These are phyloP conservation scores for Formicarius rufipectus DNA, from an alignment of 2,113 vertebrate species.

Conservation along the genomic window DNA sequence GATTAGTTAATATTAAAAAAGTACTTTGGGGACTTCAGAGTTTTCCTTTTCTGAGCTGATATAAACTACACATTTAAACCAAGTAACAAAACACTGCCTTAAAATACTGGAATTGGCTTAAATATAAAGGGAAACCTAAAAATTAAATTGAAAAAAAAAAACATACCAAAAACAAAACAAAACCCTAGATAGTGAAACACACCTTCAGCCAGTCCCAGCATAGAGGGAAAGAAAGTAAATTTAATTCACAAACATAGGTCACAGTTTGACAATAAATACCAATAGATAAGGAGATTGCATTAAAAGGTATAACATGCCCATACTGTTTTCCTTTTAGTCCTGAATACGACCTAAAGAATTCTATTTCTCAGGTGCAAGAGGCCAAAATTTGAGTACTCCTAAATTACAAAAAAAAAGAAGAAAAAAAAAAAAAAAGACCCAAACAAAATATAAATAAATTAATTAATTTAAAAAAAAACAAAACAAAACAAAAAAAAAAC, in stretches of 20 bases:
- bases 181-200: not conserved
- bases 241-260: not conserved
- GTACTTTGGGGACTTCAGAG: not conserved
- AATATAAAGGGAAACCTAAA: not conserved
- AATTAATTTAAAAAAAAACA: no score
- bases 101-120: not conserved
- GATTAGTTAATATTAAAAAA: not conserved
- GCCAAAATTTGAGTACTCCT: not conserved
- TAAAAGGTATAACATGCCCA: not conserved
- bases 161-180: no score
- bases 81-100: not conserved
- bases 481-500: not conserved
- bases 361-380: not conserved
- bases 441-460: not conserved
- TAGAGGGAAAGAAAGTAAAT: not conserved
- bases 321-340: not conserved
- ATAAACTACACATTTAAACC: not conserved
- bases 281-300: not conserved
- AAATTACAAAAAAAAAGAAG: not conserved
- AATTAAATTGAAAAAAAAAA: not conserved
- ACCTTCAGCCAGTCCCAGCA: not conserved
- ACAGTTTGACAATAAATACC: not conserved
- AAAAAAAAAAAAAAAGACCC: no score
- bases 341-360: not conserved
- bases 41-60: not conserved